These are phyloP conservation scores for Chaetodon trifascialis DNA, from an alignment of 2,113 vertebrate species.

Conservation along the genomic window DNA sequence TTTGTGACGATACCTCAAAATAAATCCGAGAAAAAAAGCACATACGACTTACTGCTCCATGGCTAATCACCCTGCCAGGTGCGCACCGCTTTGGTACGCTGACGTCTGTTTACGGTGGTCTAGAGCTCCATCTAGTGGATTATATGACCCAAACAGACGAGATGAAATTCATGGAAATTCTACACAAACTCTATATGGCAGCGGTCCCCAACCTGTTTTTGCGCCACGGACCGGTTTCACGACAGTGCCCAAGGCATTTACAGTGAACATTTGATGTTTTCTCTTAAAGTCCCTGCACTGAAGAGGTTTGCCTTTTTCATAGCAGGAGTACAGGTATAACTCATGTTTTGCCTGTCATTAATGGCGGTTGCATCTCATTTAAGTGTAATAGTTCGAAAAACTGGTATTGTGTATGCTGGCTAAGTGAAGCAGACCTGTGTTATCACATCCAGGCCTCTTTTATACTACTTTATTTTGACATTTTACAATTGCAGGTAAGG, in stretches of 20 bases:
- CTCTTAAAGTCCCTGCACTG: background rate
- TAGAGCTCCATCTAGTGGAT: constrained; percentile 52
- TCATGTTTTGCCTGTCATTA: background rate
- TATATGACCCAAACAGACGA: background rate
- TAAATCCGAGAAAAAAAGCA: background rate
- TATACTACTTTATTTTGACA: background rate
- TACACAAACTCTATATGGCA: too few species aligned
- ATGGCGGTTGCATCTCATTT: background rate
- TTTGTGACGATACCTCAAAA: background rate
- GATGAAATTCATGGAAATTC: background rate
- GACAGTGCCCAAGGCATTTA: too few species aligned
- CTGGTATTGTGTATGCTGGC: background rate
- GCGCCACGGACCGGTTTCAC: too few species aligned
- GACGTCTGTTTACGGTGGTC: constrained; percentile 12
- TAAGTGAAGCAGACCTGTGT: background rate
- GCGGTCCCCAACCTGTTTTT: too few species aligned
- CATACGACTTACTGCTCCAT: background rate
- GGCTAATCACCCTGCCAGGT: background rate
- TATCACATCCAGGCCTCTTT: background rate
- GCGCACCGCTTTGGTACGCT: background rate
- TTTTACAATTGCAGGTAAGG: background rate
- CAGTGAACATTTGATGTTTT: too few species aligned
- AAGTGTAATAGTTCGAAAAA: too few species aligned
- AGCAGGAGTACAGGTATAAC: background rate
- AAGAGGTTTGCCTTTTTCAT: background rate